phyloP scores from a whole-genome alignment of 2,797 vertebrate species.

The Xenentodon cancila region DNA sequence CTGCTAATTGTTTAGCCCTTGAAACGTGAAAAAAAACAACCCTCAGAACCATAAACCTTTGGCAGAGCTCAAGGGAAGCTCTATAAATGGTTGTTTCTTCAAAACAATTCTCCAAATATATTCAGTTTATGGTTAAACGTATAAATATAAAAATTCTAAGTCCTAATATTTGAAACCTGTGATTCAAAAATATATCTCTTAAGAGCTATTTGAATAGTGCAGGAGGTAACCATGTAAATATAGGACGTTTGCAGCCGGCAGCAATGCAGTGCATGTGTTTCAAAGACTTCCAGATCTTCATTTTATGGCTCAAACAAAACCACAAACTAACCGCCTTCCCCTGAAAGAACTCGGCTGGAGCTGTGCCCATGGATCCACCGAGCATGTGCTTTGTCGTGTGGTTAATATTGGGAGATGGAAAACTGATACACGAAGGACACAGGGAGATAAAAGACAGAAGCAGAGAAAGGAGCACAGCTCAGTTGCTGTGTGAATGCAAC shows the following conservation, averaged over 20 bases:
- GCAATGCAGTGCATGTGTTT: slow-evolving; percentile 21
- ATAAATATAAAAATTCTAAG: no score
- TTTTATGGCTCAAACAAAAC: slow-evolving; percentile 34
- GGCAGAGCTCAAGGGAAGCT: neutral
- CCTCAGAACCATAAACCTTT: neutral
- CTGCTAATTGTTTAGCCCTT: neutral
- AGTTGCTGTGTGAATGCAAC: slow-evolving; percentile 50
- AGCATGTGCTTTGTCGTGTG: slow-evolving; percentile 37
- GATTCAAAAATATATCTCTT: no score
- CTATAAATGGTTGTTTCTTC: no score
- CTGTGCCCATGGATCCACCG: slow-evolving; percentile 41
- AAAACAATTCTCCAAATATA: neutral
- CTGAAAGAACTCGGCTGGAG: slow-evolving; percentile 44
- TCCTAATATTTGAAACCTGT: no score
- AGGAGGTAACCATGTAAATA: no score
- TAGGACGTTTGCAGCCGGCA: no score
- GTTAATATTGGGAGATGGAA: slow-evolving; percentile 24
- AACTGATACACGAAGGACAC: slow-evolving; percentile 21
- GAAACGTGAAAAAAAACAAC: neutral
- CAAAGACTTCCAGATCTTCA: slow-evolving; percentile 44
- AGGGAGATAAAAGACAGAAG: slow-evolving; percentile 33
- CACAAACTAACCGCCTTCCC: slow-evolving; percentile 17
- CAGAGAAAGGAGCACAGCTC: slow-evolving; percentile 17
- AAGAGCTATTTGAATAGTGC: no score
- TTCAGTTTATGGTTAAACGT: neutral